Conservation (phyloP, 2,113 vertebrate species). For the Phylloscopus whistleri region DNA sequence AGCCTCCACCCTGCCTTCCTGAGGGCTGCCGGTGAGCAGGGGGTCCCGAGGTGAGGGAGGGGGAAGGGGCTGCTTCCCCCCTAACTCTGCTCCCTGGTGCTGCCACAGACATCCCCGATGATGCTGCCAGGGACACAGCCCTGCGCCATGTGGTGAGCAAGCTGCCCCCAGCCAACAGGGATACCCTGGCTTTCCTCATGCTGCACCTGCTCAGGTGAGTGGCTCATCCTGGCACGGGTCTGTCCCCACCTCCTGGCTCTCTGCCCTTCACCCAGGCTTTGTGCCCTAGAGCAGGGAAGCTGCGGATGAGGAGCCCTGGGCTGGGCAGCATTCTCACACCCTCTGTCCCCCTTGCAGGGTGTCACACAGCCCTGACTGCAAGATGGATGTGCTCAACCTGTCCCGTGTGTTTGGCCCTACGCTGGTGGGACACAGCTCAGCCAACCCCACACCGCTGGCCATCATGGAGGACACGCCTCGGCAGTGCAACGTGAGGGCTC, state of each 20-base stretch:
- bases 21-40: slow-evolving; percentile 73
- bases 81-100: not conserved
- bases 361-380: slow-evolving; percentile 74
- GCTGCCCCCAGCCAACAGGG: slow-evolving; percentile 78
- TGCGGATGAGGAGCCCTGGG: not conserved
- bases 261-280: not conserved
- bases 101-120: slow-evolving; percentile 70
- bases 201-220: slow-evolving; percentile 77
- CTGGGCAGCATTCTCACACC: rapidly evolving
- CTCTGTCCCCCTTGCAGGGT: slow-evolving; percentile 16
- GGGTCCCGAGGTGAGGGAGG: too few relatives aligned
- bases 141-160: slow-evolving; percentile 71
- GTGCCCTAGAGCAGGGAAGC: rapidly evolving
- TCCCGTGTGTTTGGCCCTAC: slow-evolving; percentile 85
- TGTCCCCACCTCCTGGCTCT: not conserved
- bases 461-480: slow-evolving; percentile 81
- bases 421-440: slow-evolving; percentile 76
- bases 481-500: slow-evolving; percentile 75
- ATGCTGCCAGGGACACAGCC: slow-evolving; percentile 53
- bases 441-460: slow-evolving; percentile 74
- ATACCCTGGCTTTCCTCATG: slow-evolving; percentile 84
- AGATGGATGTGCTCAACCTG: slow-evolving; percentile 83
- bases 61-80: not conserved
- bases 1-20: slow-evolving; percentile 79
- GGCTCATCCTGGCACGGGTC: not conserved